Conservation (phyloP, 2,888 invertebrate genomes). For the Bimastos eiseni region DNA sequence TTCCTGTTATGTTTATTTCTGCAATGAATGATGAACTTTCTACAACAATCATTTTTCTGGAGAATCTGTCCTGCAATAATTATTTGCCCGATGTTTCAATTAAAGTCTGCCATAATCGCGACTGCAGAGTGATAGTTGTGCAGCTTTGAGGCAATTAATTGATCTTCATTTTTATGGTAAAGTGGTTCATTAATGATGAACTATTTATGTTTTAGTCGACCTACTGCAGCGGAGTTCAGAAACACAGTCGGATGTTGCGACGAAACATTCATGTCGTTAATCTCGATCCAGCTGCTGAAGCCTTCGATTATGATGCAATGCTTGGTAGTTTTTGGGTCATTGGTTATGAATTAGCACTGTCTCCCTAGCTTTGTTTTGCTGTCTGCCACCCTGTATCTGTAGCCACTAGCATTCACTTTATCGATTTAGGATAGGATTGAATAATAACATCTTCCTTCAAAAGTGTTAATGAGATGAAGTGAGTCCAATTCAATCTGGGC, state of each 20-base stretch:
- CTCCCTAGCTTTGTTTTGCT: no score
- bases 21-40: not conserved
- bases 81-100: not conserved
- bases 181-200: not conserved
- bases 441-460: no score
- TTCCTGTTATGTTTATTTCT: no score
- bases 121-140: not conserved
- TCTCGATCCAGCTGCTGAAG: conserved; percentile 95
- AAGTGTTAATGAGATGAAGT: no score
- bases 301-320: conserved; percentile 86
- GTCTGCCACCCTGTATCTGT: not conserved
- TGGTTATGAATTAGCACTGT: no score
- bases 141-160: not conserved
- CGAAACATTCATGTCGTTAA: conserved; percentile 85
- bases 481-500: no score
- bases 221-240: conserved; percentile 85
- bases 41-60: not conserved
- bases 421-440: not conserved
- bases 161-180: not conserved
- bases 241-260: conserved; percentile 76
- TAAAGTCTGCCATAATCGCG: not conserved
- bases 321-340: conserved; percentile 64
- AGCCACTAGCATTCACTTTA: not conserved
- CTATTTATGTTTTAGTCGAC: conserved; percentile 73
- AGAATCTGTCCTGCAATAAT: not conserved